These are phyloP conservation scores for Epizoanthus illoricatus DNA, from an alignment of 92 coral and sea anemone genomes.

Conservation along the genomic window DNA sequence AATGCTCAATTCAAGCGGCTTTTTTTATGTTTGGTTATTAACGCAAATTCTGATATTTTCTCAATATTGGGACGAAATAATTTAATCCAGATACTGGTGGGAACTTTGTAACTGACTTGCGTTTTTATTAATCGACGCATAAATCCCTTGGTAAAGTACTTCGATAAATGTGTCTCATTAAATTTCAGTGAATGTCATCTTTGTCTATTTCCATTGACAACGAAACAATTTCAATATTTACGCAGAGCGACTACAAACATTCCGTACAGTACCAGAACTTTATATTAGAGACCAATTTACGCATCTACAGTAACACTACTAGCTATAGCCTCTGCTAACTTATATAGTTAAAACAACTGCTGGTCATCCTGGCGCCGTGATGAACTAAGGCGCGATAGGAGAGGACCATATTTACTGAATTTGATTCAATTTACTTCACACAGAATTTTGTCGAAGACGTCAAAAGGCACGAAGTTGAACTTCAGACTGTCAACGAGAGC, in stretches of 20 bases:
- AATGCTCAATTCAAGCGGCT: no score
- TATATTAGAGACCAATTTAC: background rate
- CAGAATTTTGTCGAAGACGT: conserved; percentile 94
- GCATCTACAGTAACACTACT: conserved; percentile 28
- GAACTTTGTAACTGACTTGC: no score
- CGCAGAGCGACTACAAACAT: background rate
- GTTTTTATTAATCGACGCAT: no score
- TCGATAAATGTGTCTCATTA: background rate
- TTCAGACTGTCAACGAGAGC: conserved; percentile 89
- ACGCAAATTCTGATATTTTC: no score
- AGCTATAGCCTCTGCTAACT: conserved; percentile 4
- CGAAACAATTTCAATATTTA: conserved; percentile 33
- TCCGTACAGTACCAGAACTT: background rate
- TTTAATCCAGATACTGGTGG: background rate
- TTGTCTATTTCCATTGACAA: conserved; percentile 8
- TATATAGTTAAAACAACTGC: background rate
- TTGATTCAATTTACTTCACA: conserved; percentile 24
- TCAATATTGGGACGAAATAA: no score
- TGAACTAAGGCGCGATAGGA: background rate
- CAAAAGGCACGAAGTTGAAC: conserved; percentile 84
- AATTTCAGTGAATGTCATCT: background rate
- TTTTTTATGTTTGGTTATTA: no score
- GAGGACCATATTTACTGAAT: background rate
- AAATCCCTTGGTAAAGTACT: background rate
- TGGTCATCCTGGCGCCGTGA: background rate